phyloP scores from a whole-genome alignment of 2,113 vertebrate species.

The Promerops cafer region DNA sequence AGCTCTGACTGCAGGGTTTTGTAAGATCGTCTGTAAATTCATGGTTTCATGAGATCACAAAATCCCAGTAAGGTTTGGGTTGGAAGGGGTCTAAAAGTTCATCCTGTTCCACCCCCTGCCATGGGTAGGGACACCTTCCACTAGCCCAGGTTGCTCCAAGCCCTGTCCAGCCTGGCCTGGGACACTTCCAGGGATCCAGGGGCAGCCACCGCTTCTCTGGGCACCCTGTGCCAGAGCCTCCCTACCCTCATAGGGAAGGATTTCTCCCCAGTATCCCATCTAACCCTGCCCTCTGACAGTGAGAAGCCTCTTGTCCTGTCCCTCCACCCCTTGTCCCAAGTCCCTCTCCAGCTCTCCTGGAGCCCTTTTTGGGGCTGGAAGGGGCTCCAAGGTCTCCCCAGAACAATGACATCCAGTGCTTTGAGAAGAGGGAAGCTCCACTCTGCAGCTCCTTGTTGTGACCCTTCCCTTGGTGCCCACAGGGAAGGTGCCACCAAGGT shows the following conservation, averaged over 20 bases:
- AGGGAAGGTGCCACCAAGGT: neutral
- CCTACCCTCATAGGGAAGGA: rapidly evolving
- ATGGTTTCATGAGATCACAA: neutral
- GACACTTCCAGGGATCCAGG: neutral
- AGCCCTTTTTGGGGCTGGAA: neutral
- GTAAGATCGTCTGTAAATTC: neutral
- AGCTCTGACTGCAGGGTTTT: neutral
- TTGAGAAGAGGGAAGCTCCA: neutral
- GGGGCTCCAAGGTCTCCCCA: neutral
- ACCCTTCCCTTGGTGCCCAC: neutral
- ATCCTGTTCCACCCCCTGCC: rapidly evolving
- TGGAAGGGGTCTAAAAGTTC: neutral
- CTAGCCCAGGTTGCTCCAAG: rapidly evolving
- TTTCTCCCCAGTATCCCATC: neutral
- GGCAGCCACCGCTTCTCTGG: neutral
- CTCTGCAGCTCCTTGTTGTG: neutral
- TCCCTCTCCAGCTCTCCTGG: neutral
- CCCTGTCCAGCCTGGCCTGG: rapidly evolving
- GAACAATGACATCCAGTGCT: neutral
- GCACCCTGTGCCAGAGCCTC: neutral
- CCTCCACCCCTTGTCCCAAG: neutral
- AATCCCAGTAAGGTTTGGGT: neutral
- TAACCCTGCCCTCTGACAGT: neutral
- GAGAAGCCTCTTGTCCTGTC: neutral
- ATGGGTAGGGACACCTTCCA: neutral